Conservation (phyloP, 2,888 invertebrate genomes). For the Entomobrya multifasciata region DNA sequence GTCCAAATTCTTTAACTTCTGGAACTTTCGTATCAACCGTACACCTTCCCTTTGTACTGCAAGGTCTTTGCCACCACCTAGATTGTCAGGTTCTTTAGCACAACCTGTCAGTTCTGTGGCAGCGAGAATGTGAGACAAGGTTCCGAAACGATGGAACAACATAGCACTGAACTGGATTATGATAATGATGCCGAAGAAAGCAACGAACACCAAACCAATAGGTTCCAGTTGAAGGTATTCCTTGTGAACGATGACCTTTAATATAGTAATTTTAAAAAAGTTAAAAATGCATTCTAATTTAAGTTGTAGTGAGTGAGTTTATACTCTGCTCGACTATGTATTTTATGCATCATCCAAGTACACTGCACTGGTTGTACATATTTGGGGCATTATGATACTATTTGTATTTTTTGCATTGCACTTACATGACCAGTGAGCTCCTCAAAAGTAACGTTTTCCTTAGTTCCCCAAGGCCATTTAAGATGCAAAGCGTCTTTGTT, state of each 20-base stretch:
- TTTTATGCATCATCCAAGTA: too few relatives aligned
- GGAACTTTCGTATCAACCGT: constrained; percentile 68
- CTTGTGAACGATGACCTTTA: constrained; percentile 49
- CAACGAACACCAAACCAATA: constrained; percentile 81
- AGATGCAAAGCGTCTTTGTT: constrained; percentile 82
- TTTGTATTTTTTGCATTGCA: too few relatives aligned
- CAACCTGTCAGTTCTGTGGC: too few relatives aligned
- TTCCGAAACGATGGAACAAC: constrained; percentile 77
- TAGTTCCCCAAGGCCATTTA: constrained; percentile 81
- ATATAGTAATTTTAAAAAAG: too few relatives aligned
- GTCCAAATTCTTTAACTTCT: constrained; percentile 58
- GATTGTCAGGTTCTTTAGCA: too few relatives aligned
- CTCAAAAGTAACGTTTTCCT: constrained; percentile 82
- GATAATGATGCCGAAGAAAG: constrained; percentile 76
- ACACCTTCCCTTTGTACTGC: constrained; percentile 69
- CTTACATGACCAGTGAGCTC: constrained; percentile 95
- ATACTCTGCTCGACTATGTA: too few relatives aligned
- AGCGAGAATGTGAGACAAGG: constrained; percentile 77
- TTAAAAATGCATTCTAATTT: too few relatives aligned
- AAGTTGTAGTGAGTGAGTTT: too few relatives aligned
- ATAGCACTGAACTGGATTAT: constrained; percentile 77
- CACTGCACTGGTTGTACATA: too few relatives aligned
- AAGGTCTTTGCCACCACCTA: constrained; percentile 62
- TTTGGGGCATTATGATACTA: too few relatives aligned
- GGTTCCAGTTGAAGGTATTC: constrained; percentile 81